A percentile compares a stretch with the other conserved stretches of the same genome.
phyloP scores from a whole-genome alignment of 35 echinoderm and acorn worm species.

The Apostichopus japonicus region DNA sequence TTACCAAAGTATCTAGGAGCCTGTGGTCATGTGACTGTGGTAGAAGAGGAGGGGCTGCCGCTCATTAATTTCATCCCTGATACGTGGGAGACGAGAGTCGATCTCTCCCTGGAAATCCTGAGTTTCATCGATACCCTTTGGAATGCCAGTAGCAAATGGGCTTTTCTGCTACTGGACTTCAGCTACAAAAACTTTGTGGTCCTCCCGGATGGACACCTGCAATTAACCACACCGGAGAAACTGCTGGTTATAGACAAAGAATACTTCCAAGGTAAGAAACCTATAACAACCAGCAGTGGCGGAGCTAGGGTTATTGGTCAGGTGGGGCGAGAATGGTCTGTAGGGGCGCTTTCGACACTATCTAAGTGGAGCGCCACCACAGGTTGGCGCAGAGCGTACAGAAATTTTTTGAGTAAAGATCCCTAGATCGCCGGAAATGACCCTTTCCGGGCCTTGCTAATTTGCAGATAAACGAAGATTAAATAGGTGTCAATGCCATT shows the following conservation, averaged over 20 bases:
- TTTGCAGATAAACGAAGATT: too few relatives aligned
- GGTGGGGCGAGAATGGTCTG: too few relatives aligned
- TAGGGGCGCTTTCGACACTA: too few relatives aligned
- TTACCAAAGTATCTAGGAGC: slow-evolving; percentile 49
- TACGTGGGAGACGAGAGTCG: slow-evolving; percentile 37
- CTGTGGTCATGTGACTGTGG: slow-evolving; percentile 47
- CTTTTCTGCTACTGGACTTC: slow-evolving; percentile 44
- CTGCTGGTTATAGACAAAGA: slow-evolving; percentile 51
- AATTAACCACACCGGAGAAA: slow-evolving; percentile 47
- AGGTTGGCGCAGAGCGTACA: too few relatives aligned
- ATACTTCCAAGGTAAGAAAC: slow-evolving; percentile 37
- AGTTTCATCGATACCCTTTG: slow-evolving; percentile 49
- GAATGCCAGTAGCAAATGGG: slow-evolving; percentile 44
- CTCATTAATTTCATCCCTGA: slow-evolving; percentile 55
- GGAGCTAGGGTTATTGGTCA: too few relatives aligned
- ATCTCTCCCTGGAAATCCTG: slow-evolving; percentile 27
- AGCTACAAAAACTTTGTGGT: slow-evolving; percentile 60
- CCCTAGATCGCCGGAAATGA: too few relatives aligned
- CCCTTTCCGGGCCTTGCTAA: too few relatives aligned
- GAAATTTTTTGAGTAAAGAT: too few relatives aligned
- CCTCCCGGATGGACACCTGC: slow-evolving; percentile 21
- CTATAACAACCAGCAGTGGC: too few relatives aligned
- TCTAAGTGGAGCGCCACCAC: too few relatives aligned
- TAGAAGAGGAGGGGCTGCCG: slow-evolving; percentile 48
- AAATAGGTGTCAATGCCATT: too few relatives aligned